Percentiles rank a stretch among this genome's conserved stretches.
Conservation (phyloP, 2,797 vertebrate species). For the Sebastolobus altivelis region DNA sequence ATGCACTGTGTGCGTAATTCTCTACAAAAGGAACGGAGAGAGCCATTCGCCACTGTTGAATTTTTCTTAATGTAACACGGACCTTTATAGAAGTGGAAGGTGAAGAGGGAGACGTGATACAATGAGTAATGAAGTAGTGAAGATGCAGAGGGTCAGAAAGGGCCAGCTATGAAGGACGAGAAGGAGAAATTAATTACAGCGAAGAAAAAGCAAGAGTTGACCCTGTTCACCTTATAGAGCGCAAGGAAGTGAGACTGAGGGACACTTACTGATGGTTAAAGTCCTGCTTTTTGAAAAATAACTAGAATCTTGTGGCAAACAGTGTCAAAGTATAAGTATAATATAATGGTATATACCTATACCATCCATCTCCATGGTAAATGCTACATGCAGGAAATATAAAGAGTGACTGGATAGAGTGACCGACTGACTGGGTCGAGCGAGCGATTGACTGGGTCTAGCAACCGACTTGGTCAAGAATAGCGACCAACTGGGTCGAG, state of each 20-base stretch:
- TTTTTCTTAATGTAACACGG: conserved; percentile 1
- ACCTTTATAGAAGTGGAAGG: background rate
- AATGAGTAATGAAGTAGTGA: conserved; percentile 10
- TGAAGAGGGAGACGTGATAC: conserved; percentile 1
- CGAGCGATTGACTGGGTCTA: too few species aligned
- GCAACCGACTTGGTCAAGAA: too few species aligned
- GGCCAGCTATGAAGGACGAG: conserved; percentile 24
- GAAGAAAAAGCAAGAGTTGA: conserved; percentile 35
- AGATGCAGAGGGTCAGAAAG: conserved; percentile 18
- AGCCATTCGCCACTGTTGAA: background rate
- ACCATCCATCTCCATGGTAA: too few species aligned
- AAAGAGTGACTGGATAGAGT: too few species aligned
- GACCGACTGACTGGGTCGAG: too few species aligned
- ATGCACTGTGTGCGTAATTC: background rate
- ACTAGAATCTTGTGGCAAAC: background rate
- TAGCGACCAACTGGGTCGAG: accelerated
- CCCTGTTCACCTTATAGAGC: conserved; percentile 2
- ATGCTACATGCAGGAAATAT: too few species aligned
- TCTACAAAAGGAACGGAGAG: background rate
- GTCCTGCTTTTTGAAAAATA: conserved; percentile 10
- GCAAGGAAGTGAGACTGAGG: conserved; percentile 13
- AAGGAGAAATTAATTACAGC: conserved; percentile 40
- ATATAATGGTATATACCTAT: too few species aligned
- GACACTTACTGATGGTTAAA: conserved; percentile 21
- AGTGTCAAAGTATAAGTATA: background rate